Evolutionary conservation across 2,113 vertebrate genomes (phyloP), one percentile per base, ranked within the genome.

Genomic region (Odontophorus gujanensis): DNA sequence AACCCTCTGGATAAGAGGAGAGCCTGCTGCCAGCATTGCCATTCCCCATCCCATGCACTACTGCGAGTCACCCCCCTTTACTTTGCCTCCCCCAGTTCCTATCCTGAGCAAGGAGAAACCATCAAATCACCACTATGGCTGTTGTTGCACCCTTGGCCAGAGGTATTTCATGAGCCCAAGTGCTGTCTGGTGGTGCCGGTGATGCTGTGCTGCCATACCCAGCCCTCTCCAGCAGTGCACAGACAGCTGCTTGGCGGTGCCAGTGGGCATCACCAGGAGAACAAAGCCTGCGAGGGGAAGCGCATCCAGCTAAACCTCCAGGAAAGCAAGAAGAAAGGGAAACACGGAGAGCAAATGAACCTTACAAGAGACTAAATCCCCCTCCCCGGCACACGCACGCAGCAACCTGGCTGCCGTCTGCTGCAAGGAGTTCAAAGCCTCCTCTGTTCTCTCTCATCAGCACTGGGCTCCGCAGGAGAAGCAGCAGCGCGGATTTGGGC

Each of bases 361-460:
- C 95, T 95, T 97, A 92, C 96, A 97, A 93, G 96, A 95, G 95
- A 96, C 96, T 96, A 97, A 96, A 96, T 96, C 83, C 88, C 90
- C 94, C 92, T 91, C 92, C 88, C 92, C 85, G 81, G 87, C 91
- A 42, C 81, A 81, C 69, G 62, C 90, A 94, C 87, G 81, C 97
- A 92, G 96, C 97, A 98, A 97, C 97, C 97, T 97, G 96, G 97
- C 97, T 97, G 96, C 96, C 45, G 96, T 97, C 96, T 97, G 97
- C 98, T 97, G 97, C 95, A 96, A 97, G 97, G 92, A 96, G 97
- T 98, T 98, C 98, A 98, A 98, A 98, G 98, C 65, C 97, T 97
- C 96, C 91, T 98, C 98, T 98, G 97, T 98, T 98, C 96, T 86
- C 79, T 97, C 96, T 96, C 97, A 95, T 97, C 97, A 97, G 96